Conservation (phyloP, 2,888 invertebrate species). For the Lagria hirta region DNA sequence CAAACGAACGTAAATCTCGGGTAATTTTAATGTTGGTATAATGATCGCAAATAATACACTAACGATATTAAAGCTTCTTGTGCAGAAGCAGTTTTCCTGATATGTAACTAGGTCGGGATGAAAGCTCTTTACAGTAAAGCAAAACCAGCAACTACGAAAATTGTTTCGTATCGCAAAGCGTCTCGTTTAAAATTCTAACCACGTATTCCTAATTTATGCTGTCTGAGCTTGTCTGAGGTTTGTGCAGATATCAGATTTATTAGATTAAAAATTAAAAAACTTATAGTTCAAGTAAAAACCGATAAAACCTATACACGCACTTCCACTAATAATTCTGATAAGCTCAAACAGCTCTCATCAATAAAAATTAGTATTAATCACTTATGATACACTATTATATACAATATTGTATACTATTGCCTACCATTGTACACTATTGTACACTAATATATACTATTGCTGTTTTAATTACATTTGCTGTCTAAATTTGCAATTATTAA, state of each 20-base stretch:
- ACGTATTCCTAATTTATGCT: slow-evolving; percentile 1
- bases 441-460: too few relatives aligned
- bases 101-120: slow-evolving; percentile 21
- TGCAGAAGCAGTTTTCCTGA: slow-evolving; percentile 19
- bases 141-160: slow-evolving; percentile 11
- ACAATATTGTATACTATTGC: too few relatives aligned
- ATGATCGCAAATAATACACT: slow-evolving; percentile 16
- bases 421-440: too few relatives aligned
- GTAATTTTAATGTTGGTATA: slow-evolving; percentile 14
- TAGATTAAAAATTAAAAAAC: too few relatives aligned
- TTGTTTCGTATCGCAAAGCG: slow-evolving; percentile 16
- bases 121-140: slow-evolving; percentile 16
- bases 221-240: not conserved
- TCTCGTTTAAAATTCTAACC: slow-evolving; percentile 10
- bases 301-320: too few relatives aligned
- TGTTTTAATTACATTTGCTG: too few relatives aligned
- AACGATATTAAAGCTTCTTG: slow-evolving; percentile 20
- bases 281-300: too few relatives aligned
- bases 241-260: slow-evolving; percentile 1
- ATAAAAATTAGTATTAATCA: too few relatives aligned
- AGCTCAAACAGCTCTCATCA: too few relatives aligned
- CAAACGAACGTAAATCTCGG: slow-evolving; percentile 12
- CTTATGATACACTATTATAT: too few relatives aligned
- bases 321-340: too few relatives aligned
- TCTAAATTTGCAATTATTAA: too few relatives aligned